These are phyloP conservation scores for Nasonovia ribisnigri DNA, from an alignment of 2,888 invertebrate species.

Conservation along the genomic window DNA sequence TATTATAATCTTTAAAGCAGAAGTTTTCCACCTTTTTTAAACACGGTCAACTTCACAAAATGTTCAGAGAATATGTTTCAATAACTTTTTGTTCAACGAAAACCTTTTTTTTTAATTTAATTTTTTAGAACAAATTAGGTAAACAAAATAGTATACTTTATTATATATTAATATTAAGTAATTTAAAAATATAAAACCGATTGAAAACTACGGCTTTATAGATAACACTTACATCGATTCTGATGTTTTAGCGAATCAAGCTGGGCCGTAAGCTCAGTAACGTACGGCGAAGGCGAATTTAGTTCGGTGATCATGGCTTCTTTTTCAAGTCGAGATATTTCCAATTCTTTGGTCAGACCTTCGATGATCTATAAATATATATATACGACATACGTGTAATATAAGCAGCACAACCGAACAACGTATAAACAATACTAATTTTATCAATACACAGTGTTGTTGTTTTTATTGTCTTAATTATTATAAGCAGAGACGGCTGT, in stretches of 20 bases:
- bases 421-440: not conserved
- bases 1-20: not conserved
- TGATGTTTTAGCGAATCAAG: conserved; percentile 80
- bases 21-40: not conserved
- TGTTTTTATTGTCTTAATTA: not conserved
- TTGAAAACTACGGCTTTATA: not conserved
- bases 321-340: conserved; percentile 76
- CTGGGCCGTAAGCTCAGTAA: conserved; percentile 79
- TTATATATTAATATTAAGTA: not conserved
- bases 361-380: conserved; percentile 69
- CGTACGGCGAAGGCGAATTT: conserved; percentile 73
- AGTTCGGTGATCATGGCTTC: conserved; percentile 70
- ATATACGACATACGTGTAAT: not conserved
- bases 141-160: not conserved
- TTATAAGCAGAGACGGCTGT: not conserved
- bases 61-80: not conserved
- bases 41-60: not conserved
- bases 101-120: not conserved
- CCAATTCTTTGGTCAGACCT: conserved; percentile 78
- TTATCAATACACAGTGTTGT: not conserved
- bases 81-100: too few relatives aligned
- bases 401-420: not conserved
- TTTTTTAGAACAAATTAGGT: not conserved
- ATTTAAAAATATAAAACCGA: too few relatives aligned
- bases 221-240: conserved; percentile 77